A percentile compares a stretch with the other conserved stretches of the same genome.
Conservation (phyloP, 2,113 vertebrate genomes). For the Datnioides undecimradiatus region DNA sequence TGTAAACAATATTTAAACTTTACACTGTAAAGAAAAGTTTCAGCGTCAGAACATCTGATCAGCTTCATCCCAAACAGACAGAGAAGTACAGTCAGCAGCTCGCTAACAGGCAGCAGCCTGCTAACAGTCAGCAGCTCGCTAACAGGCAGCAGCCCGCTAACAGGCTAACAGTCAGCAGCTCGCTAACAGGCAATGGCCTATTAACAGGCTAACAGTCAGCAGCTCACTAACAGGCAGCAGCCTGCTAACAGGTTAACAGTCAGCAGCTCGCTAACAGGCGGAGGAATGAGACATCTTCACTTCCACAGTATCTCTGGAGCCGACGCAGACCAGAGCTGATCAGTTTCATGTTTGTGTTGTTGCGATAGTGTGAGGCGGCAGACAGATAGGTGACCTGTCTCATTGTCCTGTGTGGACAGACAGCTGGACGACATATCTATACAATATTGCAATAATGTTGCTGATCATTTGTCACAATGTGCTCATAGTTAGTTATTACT, state of each 20-base stretch:
- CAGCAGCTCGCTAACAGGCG: neutral
- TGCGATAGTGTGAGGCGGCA: neutral
- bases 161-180: neutral
- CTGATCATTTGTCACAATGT: conserved; percentile 40
- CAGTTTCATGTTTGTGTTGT: neutral
- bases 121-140: neutral
- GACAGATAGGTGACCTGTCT: conserved; percentile 29
- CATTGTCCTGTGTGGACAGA: conserved; percentile 8
- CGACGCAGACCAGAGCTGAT: too few species aligned
- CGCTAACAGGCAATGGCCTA: neutral
- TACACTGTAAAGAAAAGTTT: conserved; percentile 66
- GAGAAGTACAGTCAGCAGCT: neutral
- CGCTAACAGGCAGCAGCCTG: neutral
- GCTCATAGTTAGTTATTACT: conserved; percentile 28
- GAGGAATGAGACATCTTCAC: conserved; percentile 25
- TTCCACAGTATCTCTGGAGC: conserved; percentile 15
- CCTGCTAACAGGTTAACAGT: neutral
- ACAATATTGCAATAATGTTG: conserved; percentile 47
- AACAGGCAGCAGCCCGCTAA: neutral
- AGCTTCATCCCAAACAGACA: neutral
- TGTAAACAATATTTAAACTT: conserved; percentile 40
- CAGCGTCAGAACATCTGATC: neutral
- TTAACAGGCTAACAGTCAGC: neutral
- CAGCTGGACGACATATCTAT: conserved; percentile 13
- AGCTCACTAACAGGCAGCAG: neutral